Conservation (phyloP, 2,888 invertebrate genomes). For the Drosophila eohydei region DNA sequence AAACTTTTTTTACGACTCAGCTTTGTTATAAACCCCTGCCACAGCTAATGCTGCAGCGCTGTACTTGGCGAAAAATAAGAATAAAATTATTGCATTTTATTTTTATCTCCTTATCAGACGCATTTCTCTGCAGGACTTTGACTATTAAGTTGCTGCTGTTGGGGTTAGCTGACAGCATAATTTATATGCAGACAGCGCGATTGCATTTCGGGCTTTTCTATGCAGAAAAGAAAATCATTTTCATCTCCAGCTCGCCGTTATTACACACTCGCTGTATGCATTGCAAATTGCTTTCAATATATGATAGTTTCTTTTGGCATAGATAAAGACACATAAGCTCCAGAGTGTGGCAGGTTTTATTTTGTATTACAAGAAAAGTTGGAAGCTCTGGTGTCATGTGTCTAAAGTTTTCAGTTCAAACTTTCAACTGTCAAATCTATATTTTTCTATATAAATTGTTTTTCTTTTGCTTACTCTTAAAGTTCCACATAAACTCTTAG, state of each 20-base stretch:
- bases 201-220: constrained; percentile 50
- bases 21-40: constrained; percentile 44
- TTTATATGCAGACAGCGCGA: constrained; percentile 70
- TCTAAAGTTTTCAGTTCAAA: neutral
- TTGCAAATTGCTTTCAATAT: constrained; percentile 59
- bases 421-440: constrained; percentile 2
- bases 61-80: constrained; percentile 18
- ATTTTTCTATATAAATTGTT: neutral
- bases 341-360: neutral
- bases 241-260: constrained; percentile 36
- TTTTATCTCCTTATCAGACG: constrained; percentile 64
- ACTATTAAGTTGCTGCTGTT: constrained; percentile 30
- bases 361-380: neutral
- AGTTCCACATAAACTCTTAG: neutral
- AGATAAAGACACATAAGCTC: neutral
- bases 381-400: neutral
- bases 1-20: constrained; percentile 50
- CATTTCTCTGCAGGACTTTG: constrained; percentile 38
- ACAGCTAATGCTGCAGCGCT: constrained; percentile 40
- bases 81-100: constrained; percentile 66
- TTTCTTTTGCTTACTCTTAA: neutral
- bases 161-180: constrained; percentile 28
- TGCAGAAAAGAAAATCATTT: constrained; percentile 48
- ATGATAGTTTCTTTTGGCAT: constrained; percentile 26
- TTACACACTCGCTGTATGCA: constrained; percentile 36